These are phyloP conservation scores for Coryphaenoides rupestris DNA, from an alignment of 2,113 vertebrate genomes.

Conservation along the genomic window DNA sequence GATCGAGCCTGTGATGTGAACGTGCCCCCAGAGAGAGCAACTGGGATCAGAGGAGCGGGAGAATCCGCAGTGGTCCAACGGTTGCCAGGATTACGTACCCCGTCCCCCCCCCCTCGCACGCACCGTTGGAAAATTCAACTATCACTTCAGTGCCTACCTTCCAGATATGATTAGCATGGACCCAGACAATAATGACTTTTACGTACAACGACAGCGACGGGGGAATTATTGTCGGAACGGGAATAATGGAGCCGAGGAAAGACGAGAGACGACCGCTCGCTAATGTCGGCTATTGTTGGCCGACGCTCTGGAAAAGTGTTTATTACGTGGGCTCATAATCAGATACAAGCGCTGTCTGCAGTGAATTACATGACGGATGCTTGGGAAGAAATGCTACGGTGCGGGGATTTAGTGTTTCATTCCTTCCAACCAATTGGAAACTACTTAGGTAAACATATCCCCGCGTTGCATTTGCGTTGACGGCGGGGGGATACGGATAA, in stretches of 20 bases:
- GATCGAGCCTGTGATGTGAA: too few relatives aligned
- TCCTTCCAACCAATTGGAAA: too few relatives aligned
- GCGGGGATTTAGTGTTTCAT: not conserved
- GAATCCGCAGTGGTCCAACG: conserved; percentile 52
- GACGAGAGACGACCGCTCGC: conserved; percentile 52
- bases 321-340: conserved; percentile 45
- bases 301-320: conserved; percentile 48
- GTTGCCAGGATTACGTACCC: conserved; percentile 60
- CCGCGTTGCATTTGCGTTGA: too few relatives aligned
- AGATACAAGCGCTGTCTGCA: conserved; percentile 24
- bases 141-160: conserved; percentile 49
- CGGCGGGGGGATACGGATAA: too few relatives aligned
- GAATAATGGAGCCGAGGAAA: conserved; percentile 51
- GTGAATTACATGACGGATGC: conserved; percentile 33
- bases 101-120: conserved; percentile 56
- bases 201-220: conserved; percentile 59
- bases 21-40: too few relatives aligned
- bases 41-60: conserved; percentile 42
- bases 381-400: not conserved
- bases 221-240: conserved; percentile 48
- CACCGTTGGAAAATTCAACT: conserved; percentile 61
- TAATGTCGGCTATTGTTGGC: conserved; percentile 60
- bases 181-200: conserved; percentile 65
- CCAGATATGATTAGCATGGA: conserved; percentile 66
- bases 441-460: too few relatives aligned